Evolutionary conservation across 2,888 invertebrate species (phyloP), one percentile per base, ranked within the genome.

Genomic region (Augochlorella aurata): DNA sequence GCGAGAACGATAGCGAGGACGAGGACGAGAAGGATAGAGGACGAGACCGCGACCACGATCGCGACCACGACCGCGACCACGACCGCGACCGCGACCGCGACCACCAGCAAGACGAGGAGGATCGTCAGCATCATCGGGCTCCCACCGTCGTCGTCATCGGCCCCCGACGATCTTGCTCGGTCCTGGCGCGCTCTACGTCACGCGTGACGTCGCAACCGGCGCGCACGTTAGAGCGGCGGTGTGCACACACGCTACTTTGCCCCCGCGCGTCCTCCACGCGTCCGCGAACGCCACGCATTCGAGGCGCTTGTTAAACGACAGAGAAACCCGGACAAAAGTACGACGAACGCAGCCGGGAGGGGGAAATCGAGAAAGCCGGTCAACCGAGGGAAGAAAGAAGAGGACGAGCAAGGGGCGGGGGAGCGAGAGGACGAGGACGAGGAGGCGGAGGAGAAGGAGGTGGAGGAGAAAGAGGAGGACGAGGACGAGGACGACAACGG

Each of bases 151-250:
- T 65, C 68, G 74, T 61, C 71, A 21, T 74, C 70, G 74, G 65
- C 71, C 24, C 67, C 65, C 65, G 54, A 77, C 75, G 74, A 80
- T 66, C 85, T 85, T 61, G 69, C 52, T 50, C 69, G 77, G 79
- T 85, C 77, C 74, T 74, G 83, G 73, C 82, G 82, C 85, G 81
- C 77, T 84, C 78, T 86, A 89, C 90, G 90, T 87, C 90, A 90
- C 91, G 89, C 89, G 90, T 91, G 91, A 91, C 91, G 90, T 91
- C 83, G 87, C 82, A 79, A 65, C 77, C 78, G 74, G 54, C 83
- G 74, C 76, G 81, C 84, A 78, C 82, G 77, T 79, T 75, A 77
- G 74, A 79, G 63, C 83, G 65, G 67, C 79, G 65, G 67, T 69
- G 75, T 68, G 65, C 76, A 77, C 72, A 65, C 81, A 69, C 74